Evolutionary conservation across 1,140 invertebrate species (phyloP), one percentile per base, ranked within the genome.

Genomic region (Cyphomyrmex costatus): DNA sequence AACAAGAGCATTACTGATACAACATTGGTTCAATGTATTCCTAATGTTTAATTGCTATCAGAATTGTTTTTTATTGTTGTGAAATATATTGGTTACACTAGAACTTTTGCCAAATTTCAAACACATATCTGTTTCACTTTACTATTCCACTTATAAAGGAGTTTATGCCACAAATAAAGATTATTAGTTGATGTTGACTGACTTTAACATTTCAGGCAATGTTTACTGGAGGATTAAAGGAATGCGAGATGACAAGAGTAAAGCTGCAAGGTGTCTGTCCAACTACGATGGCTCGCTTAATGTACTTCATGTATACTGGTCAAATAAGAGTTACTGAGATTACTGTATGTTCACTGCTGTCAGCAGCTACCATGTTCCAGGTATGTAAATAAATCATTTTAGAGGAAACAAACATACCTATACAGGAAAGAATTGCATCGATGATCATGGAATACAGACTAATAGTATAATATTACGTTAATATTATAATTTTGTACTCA

Each of bases 331-430:
- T 99, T 24, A 98, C 97, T n/a, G 98, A 99, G 95, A 96, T 97
- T 83, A 98, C 98, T 27, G 98, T 99, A 6, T 99, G 98, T 94
- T 97, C 98, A 87, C 95, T 99, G 33, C 95, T 99, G 88, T 98
- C 98, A 5, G 98, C 98, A 42, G 98, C 98, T 33, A 98, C 98
- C 21, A 99, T 99, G 98, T 98, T 99, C 93, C 98, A 99, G 96
- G 97, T 98, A 95, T 79, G 91, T 92, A 89, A 63, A 74, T 46
- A 60, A 14, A 74, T 46, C 49, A 56, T 58, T 12, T 24, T 12
- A 12, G 5, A 19, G 36, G 14, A 7, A 42, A 42, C 1, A 36
- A 36, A 85, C 3, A 14, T 12, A n/a, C n/a, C n/a, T n/a, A 21
- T 61, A 68, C 16, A 46, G 5, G 4, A 42, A 68, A 68, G 12